Conservation (phyloP, 2,888 invertebrate genomes). For the Alitta virens region DNA sequence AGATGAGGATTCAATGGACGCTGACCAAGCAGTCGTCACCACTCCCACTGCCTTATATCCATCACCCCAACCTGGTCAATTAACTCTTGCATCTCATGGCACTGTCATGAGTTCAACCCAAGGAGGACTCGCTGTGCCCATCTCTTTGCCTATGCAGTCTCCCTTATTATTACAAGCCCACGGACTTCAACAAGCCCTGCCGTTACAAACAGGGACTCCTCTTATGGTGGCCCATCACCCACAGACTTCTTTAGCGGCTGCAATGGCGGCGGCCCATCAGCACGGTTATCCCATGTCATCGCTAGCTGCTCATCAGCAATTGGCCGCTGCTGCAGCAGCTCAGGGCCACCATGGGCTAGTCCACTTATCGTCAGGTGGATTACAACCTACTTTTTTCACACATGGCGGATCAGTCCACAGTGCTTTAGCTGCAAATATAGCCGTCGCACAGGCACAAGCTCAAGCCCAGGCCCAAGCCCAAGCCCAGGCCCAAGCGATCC, state of each 20-base stretch:
- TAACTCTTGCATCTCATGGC: not conserved
- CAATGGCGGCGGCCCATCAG: constrained; percentile 4
- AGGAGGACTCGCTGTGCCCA: not conserved
- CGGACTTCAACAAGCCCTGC: not conserved
- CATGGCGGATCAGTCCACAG: not conserved
- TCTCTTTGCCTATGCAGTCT: not conserved
- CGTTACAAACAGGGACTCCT: not conserved
- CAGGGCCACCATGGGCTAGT: constrained; percentile 7
- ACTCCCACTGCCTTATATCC: constrained; percentile 1
- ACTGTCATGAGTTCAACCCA: not conserved
- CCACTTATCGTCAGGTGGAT: not conserved
- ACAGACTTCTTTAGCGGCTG: constrained; percentile 3
- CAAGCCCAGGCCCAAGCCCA: constrained; percentile 35
- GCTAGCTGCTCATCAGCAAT: not conserved
- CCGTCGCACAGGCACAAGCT: constrained; percentile 28
- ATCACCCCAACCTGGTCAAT: not conserved
- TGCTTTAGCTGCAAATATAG: too few species aligned
- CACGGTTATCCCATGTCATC: not conserved
- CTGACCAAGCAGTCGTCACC: not conserved
- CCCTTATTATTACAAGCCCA: not conserved
- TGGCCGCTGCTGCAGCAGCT: constrained; percentile 1
- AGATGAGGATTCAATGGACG: not conserved
- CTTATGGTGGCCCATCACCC: not conserved
- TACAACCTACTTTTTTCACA: not conserved
- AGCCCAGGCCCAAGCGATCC: constrained; percentile 34